Evolutionary conservation across 37 sponge, comb jelly and placozoan genomes (phyloP).

Genomic region (Hormiphora californensis): DNA sequence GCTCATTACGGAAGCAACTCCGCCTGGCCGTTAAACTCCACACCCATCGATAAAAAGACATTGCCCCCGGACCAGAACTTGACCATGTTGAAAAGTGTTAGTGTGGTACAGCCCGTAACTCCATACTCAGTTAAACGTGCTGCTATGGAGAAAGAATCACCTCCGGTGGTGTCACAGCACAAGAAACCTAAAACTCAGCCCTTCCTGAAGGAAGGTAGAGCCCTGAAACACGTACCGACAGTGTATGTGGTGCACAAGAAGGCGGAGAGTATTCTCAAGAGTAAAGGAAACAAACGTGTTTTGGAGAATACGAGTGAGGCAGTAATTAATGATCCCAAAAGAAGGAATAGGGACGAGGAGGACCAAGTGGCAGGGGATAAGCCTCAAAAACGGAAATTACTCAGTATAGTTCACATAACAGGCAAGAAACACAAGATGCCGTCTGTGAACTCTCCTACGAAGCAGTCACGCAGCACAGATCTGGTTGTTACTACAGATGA

Average conservation of each 20-base stretch:
- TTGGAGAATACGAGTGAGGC: neutral
- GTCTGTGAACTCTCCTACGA: constrained; percentile 12
- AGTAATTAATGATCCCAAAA: constrained; percentile 10
- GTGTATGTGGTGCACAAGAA: constrained; percentile 40
- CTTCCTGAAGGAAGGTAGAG: neutral
- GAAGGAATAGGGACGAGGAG: constrained; percentile 8
- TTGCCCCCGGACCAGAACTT: neutral
- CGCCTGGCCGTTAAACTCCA: constrained; percentile 23
- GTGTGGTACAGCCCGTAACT: neutral
- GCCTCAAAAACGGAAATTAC: constrained; percentile 7
- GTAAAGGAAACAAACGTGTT: constrained; percentile 27
- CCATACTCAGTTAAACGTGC: neutral
- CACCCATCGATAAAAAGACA: constrained; percentile 1
- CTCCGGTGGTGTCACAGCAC: neutral
- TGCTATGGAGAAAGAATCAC: constrained; percentile 24
- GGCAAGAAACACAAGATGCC: constrained; percentile 26
- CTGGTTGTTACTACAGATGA: constrained; percentile 20
- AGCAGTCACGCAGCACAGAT: neutral
- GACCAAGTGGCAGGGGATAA: neutral
- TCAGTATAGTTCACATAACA: constrained; percentile 33
- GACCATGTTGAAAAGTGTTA: neutral
- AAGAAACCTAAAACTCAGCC: constrained; percentile 10
- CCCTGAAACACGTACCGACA: neutral
- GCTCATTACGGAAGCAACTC: neutral
- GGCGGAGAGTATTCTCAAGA: constrained; percentile 21